Percentiles rank a stretch among this genome's conserved stretches.
Evolutionary conservation across 2,888 invertebrate species (phyloP).

Genomic region (Rhodophaea formosa): DNA sequence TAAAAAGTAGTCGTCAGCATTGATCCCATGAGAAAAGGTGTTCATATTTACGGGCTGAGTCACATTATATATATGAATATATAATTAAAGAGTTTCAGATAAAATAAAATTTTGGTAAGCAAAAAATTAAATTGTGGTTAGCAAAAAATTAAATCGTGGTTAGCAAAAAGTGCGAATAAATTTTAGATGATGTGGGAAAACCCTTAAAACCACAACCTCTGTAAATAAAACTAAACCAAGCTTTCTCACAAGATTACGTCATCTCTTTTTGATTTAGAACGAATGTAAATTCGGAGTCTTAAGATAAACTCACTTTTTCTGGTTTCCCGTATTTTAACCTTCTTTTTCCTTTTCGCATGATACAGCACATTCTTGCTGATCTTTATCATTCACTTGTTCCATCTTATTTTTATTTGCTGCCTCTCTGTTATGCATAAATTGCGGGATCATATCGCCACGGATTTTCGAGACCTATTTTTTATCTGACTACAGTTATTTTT

Average conservation of each 20-base stretch:
- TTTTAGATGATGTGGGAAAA: not conserved
- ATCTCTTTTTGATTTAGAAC: not conserved
- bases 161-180: too few species aligned
- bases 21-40: too few species aligned
- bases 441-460: constrained; percentile 30
- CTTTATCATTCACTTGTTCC: constrained; percentile 42
- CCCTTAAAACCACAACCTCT: not conserved
- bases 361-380: constrained; percentile 45
- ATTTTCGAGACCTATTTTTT: constrained; percentile 16
- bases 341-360: constrained; percentile 49
- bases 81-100: too few species aligned
- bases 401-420: constrained; percentile 22
- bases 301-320: constrained; percentile 4
- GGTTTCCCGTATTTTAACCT: constrained; percentile 22
- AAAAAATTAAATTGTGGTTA: too few species aligned
- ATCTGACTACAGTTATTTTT: constrained; percentile 12
- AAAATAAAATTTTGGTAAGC: too few species aligned
- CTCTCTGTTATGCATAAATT: constrained; percentile 28
- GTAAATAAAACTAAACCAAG: not conserved
- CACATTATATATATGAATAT: too few species aligned
- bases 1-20: too few species aligned
- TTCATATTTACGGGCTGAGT: too few species aligned
- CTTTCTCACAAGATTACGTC: not conserved
- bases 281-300: not conserved
- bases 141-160: too few species aligned